phyloP scores from a whole-genome alignment of 2,113 vertebrate genomes.

The Blennius ocellaris region DNA sequence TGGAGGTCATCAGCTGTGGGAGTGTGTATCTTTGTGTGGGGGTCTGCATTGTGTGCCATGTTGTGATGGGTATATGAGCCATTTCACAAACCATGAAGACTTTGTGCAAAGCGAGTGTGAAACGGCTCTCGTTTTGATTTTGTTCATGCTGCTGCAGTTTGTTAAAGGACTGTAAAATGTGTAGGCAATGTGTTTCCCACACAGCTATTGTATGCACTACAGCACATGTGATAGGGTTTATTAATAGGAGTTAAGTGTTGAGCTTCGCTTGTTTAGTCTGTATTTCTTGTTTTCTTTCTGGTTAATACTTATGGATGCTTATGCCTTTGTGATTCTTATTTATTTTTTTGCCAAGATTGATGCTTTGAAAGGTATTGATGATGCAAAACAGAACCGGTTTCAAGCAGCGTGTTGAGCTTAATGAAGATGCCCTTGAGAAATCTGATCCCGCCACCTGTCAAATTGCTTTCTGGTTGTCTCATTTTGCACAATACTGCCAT shows the following conservation, averaged over 20 bases:
- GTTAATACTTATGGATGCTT: background rate
- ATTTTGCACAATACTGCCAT: slow-evolving; percentile 37
- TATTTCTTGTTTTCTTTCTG: background rate
- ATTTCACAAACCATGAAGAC: slow-evolving; percentile 12
- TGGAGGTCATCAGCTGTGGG: slow-evolving; percentile 35
- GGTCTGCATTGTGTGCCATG: background rate
- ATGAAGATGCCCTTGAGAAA: slow-evolving; percentile 28
- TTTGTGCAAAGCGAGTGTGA: background rate
- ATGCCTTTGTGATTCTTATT: background rate
- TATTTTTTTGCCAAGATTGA: background rate
- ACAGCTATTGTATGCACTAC: slow-evolving; percentile 9
- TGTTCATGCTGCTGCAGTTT: background rate
- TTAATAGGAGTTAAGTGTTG: background rate
- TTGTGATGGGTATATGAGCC: slow-evolving; percentile 4
- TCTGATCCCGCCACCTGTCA: slow-evolving; percentile 33
- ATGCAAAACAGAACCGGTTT: background rate
- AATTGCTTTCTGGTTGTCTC: slow-evolving; percentile 25
- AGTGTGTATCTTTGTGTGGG: background rate
- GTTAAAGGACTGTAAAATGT: background rate
- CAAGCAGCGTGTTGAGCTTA: background rate
- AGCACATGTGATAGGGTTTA: background rate
- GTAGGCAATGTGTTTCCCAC: no score
- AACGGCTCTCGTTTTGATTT: slow-evolving; percentile 20
- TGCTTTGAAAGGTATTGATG: slow-evolving; percentile 18
- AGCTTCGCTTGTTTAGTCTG: background rate